phyloP scores from a whole-genome alignment of 2,797 vertebrate genomes.

The Monodelphis domestica region DNA sequence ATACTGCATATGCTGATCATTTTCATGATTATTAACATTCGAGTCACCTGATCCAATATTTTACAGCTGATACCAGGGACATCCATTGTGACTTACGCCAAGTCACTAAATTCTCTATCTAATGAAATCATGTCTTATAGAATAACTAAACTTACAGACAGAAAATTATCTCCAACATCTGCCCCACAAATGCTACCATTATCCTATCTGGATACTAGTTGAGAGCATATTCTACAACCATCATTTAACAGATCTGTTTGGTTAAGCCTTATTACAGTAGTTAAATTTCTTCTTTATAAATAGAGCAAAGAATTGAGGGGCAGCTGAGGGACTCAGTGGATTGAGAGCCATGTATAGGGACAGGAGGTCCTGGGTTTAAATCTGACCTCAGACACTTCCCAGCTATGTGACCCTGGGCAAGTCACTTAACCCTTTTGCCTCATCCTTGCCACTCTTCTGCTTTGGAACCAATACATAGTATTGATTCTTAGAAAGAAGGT shows the following conservation, averaged over 20 bases:
- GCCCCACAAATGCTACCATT: background rate
- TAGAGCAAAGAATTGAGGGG: constrained; percentile 42
- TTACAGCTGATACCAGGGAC: constrained; percentile 39
- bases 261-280: constrained; percentile 6
- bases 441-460: too few species aligned
- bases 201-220: background rate
- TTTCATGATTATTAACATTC: constrained; percentile 35
- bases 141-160: constrained; percentile 4
- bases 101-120: constrained; percentile 28
- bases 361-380: too few species aligned
- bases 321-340: too few species aligned
- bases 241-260: background rate
- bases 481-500: too few species aligned
- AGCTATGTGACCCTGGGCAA: too few species aligned
- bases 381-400: too few species aligned
- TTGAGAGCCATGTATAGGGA: too few species aligned
- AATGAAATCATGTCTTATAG: constrained; percentile 11
- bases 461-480: too few species aligned
- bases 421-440: too few species aligned
- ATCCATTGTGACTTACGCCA: background rate
- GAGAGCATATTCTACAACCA: constrained; percentile 17
- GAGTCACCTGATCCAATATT: constrained; percentile 13
- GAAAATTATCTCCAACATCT: background rate
- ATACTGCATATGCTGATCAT: constrained; percentile 19
- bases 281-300: constrained; percentile 35